A percentile compares a stretch with the other conserved stretches of the same genome.
These are phyloP conservation scores for Muraenolepis orangiensis DNA, from an alignment of 2,797 vertebrate species.

Conservation along the genomic window DNA sequence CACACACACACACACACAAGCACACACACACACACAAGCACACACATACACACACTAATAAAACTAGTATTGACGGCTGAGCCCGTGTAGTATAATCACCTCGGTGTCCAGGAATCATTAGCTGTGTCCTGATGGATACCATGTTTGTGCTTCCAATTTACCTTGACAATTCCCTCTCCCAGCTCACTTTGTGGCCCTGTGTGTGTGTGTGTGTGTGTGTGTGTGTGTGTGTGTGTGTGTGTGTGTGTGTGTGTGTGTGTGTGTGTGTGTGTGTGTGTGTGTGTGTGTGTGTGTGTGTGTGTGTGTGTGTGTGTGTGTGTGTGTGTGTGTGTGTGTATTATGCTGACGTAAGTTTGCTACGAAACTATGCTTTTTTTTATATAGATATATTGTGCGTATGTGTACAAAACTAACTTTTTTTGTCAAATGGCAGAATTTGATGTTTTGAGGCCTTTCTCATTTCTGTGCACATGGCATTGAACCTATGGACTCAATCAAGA, in stretches of 20 bases:
- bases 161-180: background rate
- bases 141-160: constrained; percentile 25
- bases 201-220: constrained; percentile 16
- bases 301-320: background rate
- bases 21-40: background rate
- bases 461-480: background rate
- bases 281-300: background rate
- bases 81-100: constrained; percentile 24
- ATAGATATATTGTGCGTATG: background rate
- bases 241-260: constrained; percentile 1
- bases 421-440: background rate
- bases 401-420: background rate
- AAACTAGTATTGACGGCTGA: no score
- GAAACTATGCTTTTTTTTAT: background rate
- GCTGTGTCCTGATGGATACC: background rate
- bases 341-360: background rate
- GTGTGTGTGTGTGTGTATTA: background rate
- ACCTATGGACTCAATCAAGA: background rate
- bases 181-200: background rate
- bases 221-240: background rate
- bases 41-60: constrained; percentile 12
- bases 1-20: background rate
- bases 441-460: background rate
- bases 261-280: constrained; percentile 9
- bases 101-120: constrained; percentile 24